Base-by-base conservation (phyloP, 2,113 vertebrate species). In the Theropithecus gelada region DNA sequence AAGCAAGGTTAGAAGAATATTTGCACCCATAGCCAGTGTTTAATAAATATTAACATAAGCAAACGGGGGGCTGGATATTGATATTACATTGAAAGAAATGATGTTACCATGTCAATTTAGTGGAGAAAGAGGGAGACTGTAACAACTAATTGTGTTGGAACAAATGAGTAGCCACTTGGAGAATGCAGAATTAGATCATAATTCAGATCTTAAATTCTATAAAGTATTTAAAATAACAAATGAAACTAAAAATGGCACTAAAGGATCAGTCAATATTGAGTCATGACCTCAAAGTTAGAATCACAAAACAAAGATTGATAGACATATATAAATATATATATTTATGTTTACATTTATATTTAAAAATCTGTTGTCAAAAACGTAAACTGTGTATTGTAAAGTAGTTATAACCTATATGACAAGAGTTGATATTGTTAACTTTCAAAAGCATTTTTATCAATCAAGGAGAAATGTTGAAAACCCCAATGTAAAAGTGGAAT, bases 291-390 rank as follows among this genome's bases (percentile, higher is more conserved):
- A 25, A 94, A 80, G 11, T 79, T 90, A 79, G 35, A 93, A 90
- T 79, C 87, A 66, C 9, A 27, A 45, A n/a, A 6, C 57, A 90
- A 59, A 88, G 22, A 59, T 23, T 79, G 22, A 70, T n/a, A 93
- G 22, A 6, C 22, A 59, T 27, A 72, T 64, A 17, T 38, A 72
- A 85, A 61, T 10, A 45, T 64, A 43, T 61, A 81, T 70, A 84
- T 66, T 35, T 64, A 2, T 50, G 64, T 72, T 82, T 82, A 13
- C 4, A 72, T 43, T 91, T 64, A 30, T 86, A 86, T 27, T 70
- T 94, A 52, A 84, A 79, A 48, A 83, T 17, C 25, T 70, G 14
- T 57, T 94, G 81, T 88, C 22, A 79, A 97, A 93, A 93, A 52
- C n/a, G 64, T 17, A 7, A 96, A 70, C 61, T 86, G 52, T 70